A percentile compares a stretch with the other conserved stretches of the same genome.
These are phyloP conservation scores for Mormoops blainvillei DNA, from an alignment of 2,113 vertebrate species.

Conservation along the genomic window DNA sequence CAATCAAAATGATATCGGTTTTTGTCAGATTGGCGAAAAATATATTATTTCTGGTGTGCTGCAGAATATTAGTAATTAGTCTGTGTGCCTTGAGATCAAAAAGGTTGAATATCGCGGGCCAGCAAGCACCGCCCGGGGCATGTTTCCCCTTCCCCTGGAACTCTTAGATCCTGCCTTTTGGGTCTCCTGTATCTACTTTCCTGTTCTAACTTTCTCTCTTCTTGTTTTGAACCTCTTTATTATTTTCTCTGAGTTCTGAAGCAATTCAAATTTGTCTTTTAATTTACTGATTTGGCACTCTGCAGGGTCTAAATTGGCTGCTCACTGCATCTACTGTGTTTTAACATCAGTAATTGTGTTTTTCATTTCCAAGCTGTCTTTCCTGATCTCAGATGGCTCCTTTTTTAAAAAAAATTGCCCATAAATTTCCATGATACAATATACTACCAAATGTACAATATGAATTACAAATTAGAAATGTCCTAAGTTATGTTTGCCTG, in stretches of 20 bases:
- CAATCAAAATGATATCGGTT: neutral
- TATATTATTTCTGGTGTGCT: neutral
- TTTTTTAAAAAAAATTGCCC: neutral
- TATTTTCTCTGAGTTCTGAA: conserved; percentile 25
- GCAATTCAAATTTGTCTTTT: neutral
- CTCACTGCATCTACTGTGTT: neutral
- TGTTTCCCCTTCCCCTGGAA: neutral
- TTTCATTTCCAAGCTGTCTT: neutral
- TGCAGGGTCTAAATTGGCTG: neutral
- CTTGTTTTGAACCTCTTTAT: neutral
- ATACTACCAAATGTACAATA: neutral
- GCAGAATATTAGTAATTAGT: neutral
- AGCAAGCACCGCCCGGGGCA: neutral
- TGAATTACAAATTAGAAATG: neutral
- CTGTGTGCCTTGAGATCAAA: neutral
- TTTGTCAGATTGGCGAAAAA: neutral
- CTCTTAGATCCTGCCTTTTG: neutral
- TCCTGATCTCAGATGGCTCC: neutral
- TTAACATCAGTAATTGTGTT: neutral
- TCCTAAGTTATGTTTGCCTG: neutral
- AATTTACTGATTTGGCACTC: neutral
- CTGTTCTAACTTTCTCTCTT: neutral
- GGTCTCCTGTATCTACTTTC: neutral
- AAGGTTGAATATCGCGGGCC: neutral
- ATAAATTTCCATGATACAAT: neutral